Evolutionary conservation across 2,888 invertebrate genomes (phyloP).

Genomic region (Spatulosminthurus flaviceps): DNA sequence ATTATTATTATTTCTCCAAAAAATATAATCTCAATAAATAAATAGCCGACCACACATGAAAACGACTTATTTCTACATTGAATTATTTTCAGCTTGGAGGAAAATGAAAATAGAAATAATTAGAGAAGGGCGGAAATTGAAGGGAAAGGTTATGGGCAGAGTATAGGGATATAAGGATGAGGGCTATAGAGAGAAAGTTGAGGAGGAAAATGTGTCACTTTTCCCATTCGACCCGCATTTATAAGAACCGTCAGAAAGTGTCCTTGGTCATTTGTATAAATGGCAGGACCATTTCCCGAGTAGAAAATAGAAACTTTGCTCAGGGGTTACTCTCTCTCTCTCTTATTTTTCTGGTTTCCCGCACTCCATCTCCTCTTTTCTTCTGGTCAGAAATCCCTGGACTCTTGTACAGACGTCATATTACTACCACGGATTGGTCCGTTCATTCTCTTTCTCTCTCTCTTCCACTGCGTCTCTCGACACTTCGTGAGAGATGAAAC

Average conservation of each 20-base stretch:
- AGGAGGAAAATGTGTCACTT: constrained; percentile 16
- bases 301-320: constrained; percentile 33
- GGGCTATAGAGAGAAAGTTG: not conserved
- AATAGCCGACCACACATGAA: too few relatives aligned
- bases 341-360: constrained; percentile 40
- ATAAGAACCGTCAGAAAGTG: constrained; percentile 22
- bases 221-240: constrained; percentile 37
- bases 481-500: constrained; percentile 41
- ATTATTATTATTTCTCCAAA: too few relatives aligned
- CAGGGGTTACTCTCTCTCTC: constrained; percentile 4
- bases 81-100: too few relatives aligned
- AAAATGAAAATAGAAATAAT: too few relatives aligned
- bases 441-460: constrained; percentile 3
- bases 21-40: too few relatives aligned
- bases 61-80: too few relatives aligned
- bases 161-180: not conserved
- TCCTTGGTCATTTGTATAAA: constrained; percentile 34
- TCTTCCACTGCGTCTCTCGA: constrained; percentile 21
- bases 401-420: constrained; percentile 49
- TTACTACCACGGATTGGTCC: constrained; percentile 37
- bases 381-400: constrained; percentile 45
- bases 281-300: constrained; percentile 20
- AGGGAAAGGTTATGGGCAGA: not conserved
- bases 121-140: not conserved
- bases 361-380: constrained; percentile 19